Evolutionary conservation across 2,888 invertebrate species (phyloP), one percentile per base, ranked within the genome.

Genomic region (Rutpela maculata): DNA sequence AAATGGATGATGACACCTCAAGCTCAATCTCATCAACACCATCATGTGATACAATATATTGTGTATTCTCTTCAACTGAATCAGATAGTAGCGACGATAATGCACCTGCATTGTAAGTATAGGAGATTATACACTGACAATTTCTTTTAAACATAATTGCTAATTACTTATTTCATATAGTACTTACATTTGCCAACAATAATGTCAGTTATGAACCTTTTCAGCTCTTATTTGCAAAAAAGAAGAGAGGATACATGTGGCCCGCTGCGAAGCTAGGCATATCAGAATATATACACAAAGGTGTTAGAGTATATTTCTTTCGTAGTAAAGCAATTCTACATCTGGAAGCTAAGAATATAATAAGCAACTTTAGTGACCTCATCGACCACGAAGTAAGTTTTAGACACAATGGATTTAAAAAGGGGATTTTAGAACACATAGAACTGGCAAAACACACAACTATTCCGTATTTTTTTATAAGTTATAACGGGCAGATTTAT

Each of bases 201-300:
- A 67, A 74, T 65, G 74, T 78, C 75, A 83, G 82, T 78, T 83
- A 74, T 78, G 65, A 81, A 81, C 83, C 82, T n/a, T 84, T 84
- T 79, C 82, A 82, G 82, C 63, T 84, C 5, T 59, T 79, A 50
- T 78, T 84, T 56, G 84, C 81, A n/a, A 0, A 79, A 78, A 83
- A 83, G 70, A 80, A 78, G 35, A 73, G 70, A 55, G 82, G 77
- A n/a, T 63, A 74, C 22, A 71, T 82, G 57, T 84, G 84, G 84
- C 84, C 84, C 4, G 83, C 81, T 19, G 67, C 69, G 19, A 76
- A 80, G n/a, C n/a, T 84, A 35, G 83, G 84, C 6, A 22, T 74
- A 55, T 80, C 81, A 4, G 15, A 43, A 3, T 69, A 77, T 17
- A 18, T 75, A 43, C 17, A 50, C 26, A 19, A 78, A 9, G 82